Conservation (phyloP, 37 sponge, comb jelly and placozoan species). For the Lycopodina hypogea region DNA sequence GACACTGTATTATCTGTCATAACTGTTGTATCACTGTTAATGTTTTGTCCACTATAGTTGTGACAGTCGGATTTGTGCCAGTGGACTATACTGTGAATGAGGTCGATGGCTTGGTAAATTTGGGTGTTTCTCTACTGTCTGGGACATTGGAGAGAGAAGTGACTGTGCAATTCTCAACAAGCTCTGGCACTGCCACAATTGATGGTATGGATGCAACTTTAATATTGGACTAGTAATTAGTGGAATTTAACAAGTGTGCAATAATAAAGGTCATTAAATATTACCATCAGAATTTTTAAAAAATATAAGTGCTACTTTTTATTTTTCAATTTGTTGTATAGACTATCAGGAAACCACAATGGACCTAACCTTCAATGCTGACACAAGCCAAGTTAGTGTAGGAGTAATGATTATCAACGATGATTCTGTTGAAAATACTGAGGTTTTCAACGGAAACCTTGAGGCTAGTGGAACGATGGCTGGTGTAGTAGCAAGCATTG, state of each 20-base stretch:
- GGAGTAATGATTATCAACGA: background rate
- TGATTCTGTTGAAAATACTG: background rate
- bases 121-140: background rate
- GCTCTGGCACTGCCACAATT: background rate
- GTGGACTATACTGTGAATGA: background rate
- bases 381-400: background rate
- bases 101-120: background rate
- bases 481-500: background rate
- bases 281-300: too few species aligned
- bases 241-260: too few species aligned
- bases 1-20: too few species aligned
- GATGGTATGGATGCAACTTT: background rate
- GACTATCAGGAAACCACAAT: background rate
- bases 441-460: constrained; percentile 3
- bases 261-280: too few species aligned
- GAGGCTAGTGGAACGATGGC: background rate
- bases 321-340: background rate
- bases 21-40: too few species aligned
- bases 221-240: too few species aligned
- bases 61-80: constrained; percentile 21
- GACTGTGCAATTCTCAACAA: background rate
- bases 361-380: background rate
- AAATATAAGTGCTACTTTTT: too few species aligned
- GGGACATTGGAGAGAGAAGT: constrained; percentile 11
- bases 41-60: background rate